phyloP scores from a whole-genome alignment of 2,113 vertebrate species.

The Elaphurus davidianus region DNA sequence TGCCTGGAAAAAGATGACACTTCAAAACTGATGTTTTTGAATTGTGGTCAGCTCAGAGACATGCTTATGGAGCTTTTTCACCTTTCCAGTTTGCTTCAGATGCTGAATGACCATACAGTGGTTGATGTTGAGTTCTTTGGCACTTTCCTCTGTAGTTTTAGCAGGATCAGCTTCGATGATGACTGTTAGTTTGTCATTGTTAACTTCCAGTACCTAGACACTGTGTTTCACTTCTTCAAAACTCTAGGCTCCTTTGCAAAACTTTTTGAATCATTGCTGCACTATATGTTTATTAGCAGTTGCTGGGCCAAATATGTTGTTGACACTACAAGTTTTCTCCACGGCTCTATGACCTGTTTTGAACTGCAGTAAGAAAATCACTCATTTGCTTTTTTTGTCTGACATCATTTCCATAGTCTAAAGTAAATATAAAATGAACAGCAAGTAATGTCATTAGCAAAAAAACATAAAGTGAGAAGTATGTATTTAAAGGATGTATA shows the following conservation, averaged over 20 bases:
- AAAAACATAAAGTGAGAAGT: background rate
- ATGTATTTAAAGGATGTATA: background rate
- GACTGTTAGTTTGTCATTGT: background rate
- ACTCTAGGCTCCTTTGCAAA: background rate
- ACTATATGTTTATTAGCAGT: background rate
- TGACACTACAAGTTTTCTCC: background rate
- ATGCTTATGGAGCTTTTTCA: background rate
- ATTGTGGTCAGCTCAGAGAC: background rate
- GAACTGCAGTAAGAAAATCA: background rate
- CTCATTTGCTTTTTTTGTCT: background rate
- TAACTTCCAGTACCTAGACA: background rate
- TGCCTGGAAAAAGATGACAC: background rate
- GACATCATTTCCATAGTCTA: background rate
- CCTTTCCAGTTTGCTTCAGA: background rate
- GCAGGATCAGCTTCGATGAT: background rate
- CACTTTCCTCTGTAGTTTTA: background rate
- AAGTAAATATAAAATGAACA: background rate
- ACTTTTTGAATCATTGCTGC: background rate
- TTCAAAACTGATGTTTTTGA: background rate
- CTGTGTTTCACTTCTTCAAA: background rate
- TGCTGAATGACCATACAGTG: background rate
- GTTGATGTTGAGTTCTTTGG: background rate
- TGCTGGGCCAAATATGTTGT: background rate
- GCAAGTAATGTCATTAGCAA: background rate
- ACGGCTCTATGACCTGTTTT: accelerated